A percentile compares a stretch with the other conserved stretches of the same genome.
Evolutionary conservation across 2,888 invertebrate species (phyloP).

Genomic region (Odontothrips loti): DNA sequence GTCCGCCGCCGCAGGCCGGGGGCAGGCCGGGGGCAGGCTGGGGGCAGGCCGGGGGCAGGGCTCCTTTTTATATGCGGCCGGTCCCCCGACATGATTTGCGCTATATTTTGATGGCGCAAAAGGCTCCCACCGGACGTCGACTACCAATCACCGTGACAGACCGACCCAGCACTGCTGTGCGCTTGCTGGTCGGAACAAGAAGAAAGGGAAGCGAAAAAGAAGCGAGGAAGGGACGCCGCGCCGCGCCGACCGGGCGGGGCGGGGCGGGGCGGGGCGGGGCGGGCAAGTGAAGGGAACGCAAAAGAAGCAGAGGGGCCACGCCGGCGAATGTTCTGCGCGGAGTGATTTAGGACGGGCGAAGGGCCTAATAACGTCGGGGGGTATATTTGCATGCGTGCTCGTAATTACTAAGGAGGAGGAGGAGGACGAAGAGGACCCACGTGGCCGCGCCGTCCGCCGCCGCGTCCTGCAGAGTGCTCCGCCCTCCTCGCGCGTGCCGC

Average conservation of each 20-base stretch:
- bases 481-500: too few species aligned
- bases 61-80: neutral
- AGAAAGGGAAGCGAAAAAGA: neutral
- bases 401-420: neutral
- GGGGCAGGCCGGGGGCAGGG: too few species aligned
- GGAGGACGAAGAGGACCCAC: neutral
- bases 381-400: slow-evolving; percentile 3
- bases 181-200: neutral
- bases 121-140: slow-evolving; percentile 7
- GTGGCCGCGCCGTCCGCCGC: neutral
- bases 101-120: slow-evolving; percentile 20
- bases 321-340: neutral
- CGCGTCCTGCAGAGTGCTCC: neutral
- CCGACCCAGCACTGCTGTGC: neutral
- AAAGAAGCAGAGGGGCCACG: neutral
- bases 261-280: too few species aligned
- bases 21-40: too few species aligned
- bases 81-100: slow-evolving; percentile 2
- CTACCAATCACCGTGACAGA: slow-evolving; percentile 1
- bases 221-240: neutral
- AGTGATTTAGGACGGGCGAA: slow-evolving; percentile 18
- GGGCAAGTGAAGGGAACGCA: neutral
- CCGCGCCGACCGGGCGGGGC: neutral
- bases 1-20: neutral
- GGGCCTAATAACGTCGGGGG: neutral